phyloP scores from a whole-genome alignment of 92 coral and sea anemone genomes.

The Porites rus region DNA sequence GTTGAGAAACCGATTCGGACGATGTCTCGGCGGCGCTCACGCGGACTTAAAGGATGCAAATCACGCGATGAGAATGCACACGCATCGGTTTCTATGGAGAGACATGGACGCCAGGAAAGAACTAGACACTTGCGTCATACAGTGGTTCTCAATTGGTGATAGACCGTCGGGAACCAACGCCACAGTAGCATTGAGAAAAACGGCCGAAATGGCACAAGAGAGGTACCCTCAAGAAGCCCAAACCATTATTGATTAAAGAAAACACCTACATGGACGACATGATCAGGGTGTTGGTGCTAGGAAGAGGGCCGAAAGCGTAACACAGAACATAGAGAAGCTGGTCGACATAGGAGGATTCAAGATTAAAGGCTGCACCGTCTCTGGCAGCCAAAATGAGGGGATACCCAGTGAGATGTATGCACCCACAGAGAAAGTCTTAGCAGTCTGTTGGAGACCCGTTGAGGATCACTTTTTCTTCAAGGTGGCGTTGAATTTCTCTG shows the following conservation, averaged over 20 bases:
- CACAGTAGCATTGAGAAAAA: not conserved
- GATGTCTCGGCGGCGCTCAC: slow-evolving; percentile 41
- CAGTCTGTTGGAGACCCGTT: not conserved
- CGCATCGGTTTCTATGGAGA: not conserved
- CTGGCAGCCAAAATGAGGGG: not conserved
- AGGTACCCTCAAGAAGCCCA: not conserved
- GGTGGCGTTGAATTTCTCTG: slow-evolving; percentile 40
- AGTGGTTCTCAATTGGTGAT: no score
- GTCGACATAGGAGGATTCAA: not conserved
- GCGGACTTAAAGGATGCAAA: not conserved
- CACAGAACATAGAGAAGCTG: not conserved
- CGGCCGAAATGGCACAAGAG: not conserved
- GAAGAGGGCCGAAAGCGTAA: not conserved
- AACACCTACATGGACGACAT: slow-evolving; percentile 1
- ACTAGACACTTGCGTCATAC: no score
- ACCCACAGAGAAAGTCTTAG: not conserved
- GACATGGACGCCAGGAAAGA: no score
- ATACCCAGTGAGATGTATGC: not conserved
- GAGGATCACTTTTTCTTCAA: not conserved
- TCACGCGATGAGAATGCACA: slow-evolving; percentile 13
- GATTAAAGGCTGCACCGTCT: not conserved
- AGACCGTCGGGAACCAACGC: no score
- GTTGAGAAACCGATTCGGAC: not conserved
- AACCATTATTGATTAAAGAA: not conserved
- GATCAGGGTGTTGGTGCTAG: not conserved